Evolutionary conservation across 1,140 invertebrate genomes (phyloP), one percentile per base, ranked within the genome.

Genomic region (Heliconius nattereri): DNA sequence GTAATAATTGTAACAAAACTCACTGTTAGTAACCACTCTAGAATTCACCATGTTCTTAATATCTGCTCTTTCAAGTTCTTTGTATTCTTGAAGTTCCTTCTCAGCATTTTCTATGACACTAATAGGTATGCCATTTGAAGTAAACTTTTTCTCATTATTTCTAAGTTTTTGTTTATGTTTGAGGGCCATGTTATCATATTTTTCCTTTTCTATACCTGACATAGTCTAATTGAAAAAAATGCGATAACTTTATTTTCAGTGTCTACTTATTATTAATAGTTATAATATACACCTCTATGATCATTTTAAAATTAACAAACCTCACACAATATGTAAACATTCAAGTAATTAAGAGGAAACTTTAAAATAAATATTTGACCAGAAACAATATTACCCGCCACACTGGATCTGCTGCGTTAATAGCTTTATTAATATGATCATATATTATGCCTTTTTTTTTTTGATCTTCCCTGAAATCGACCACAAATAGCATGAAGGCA

Each of bases 401-500:
- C 8, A 54, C 9, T 7, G 87, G 91, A 29, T 90, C 92, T 8
- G 90, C 86, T 1, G 83, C 87, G 49, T 92, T 82, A 16, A 94
- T 87, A 19, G 94, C 90, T 72, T 87, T 87, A 2, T 91, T 79
- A 29, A 93, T 84, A 57, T 87, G 90, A 6, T 76, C 83, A 81
- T 94, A 95, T 23, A 71, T 71, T 2, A 85, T 78, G 0, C 95
- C 95, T 11, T 86, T 85, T n/a, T 86, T 85, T 66, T 87, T 86
- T 78, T 94, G 88, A 57, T 90, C 70, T 66, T 90, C 89, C 81
- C 85, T 93, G 78, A 91, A 95, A 49, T 95, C 89, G 0, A 85
- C 8, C 94, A 95, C 95, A 73, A 88, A 95, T 72, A 85, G 94
- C 35, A 87, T 94, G 66, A 94, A 95, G 0, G 94, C 90, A 79